A percentile compares a stretch with the other conserved stretches of the same genome.
Evolutionary conservation across 2,888 invertebrate species (phyloP).

Genomic region (Ennomos erosarius): DNA sequence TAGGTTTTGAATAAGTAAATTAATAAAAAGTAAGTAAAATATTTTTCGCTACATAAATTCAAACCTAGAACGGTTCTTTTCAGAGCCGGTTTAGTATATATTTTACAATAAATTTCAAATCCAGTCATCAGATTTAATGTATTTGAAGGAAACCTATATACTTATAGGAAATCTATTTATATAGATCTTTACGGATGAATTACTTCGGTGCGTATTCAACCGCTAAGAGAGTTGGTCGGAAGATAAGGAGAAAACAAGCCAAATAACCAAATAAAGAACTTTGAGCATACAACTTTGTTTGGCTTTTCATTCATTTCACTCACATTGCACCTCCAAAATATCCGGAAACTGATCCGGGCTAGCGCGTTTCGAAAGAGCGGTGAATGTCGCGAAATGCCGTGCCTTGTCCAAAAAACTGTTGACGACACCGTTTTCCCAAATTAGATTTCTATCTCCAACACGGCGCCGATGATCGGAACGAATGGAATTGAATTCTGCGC

Average conservation of each 20-base stretch:
- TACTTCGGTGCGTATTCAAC: conserved; percentile 1
- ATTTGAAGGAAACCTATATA: too few species aligned
- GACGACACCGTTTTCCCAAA: conserved; percentile 59
- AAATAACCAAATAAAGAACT: conserved; percentile 28
- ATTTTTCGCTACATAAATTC: too few species aligned
- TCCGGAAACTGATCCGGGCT: conserved; percentile 17
- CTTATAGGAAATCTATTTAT: too few species aligned
- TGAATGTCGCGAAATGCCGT: conserved; percentile 41
- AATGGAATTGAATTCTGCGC: conserved; percentile 62
- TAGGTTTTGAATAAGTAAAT: too few species aligned
- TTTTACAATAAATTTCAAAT: too few species aligned
- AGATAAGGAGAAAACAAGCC: conserved; percentile 23
- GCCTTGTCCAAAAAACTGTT: conserved; percentile 61
- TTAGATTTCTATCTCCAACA: conserved; percentile 65
- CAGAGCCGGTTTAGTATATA: too few species aligned
- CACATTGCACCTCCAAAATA: conserved; percentile 24
- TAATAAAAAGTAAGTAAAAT: too few species aligned
- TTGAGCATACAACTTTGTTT: conserved; percentile 24
- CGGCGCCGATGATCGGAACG: conserved; percentile 64
- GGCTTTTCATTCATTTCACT: conserved; percentile 23
- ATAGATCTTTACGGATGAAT: background rate
- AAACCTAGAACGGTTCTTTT: too few species aligned
- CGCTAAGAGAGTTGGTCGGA: conserved; percentile 21
- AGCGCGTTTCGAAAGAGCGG: conserved; percentile 21
- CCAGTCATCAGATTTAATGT: too few species aligned